Conservation (phyloP, 2,113 vertebrate genomes). For the Brevimyrus niger region DNA sequence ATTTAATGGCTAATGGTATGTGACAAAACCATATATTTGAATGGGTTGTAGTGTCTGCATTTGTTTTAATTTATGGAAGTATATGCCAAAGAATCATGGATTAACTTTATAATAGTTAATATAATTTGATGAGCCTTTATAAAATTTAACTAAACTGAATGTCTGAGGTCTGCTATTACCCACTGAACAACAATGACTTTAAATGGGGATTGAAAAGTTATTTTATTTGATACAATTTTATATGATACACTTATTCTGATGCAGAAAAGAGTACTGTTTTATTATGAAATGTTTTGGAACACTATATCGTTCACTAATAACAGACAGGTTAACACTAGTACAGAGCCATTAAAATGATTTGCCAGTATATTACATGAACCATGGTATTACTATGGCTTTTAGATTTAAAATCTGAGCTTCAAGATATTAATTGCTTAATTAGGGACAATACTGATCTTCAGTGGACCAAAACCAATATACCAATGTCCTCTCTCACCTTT, state of each 20-base stretch:
- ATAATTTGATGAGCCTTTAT: neutral
- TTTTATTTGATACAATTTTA: neutral
- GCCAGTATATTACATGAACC: neutral
- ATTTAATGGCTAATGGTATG: neutral
- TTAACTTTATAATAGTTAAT: neutral
- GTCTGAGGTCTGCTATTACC: neutral
- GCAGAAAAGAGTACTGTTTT: no score
- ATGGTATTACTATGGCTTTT: neutral
- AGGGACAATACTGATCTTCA: slow-evolving; percentile 10
- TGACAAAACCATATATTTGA: neutral
- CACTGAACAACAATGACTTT: neutral
- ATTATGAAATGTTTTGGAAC: neutral
- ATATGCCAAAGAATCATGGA: neutral
- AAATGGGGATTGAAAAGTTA: neutral
- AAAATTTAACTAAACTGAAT: neutral
- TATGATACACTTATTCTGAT: neutral
- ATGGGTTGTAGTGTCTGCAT: neutral
- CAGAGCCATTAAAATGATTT: neutral
- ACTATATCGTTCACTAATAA: neutral
- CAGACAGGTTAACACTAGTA: neutral
- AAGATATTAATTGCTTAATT: slow-evolving; percentile 13
- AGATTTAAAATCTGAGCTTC: neutral
- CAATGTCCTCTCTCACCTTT: slow-evolving; percentile 1
- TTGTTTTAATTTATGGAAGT: neutral
- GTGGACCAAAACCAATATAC: neutral